Conservation (phyloP, 2,113 vertebrate species). For the Eupsittula cactorum region DNA sequence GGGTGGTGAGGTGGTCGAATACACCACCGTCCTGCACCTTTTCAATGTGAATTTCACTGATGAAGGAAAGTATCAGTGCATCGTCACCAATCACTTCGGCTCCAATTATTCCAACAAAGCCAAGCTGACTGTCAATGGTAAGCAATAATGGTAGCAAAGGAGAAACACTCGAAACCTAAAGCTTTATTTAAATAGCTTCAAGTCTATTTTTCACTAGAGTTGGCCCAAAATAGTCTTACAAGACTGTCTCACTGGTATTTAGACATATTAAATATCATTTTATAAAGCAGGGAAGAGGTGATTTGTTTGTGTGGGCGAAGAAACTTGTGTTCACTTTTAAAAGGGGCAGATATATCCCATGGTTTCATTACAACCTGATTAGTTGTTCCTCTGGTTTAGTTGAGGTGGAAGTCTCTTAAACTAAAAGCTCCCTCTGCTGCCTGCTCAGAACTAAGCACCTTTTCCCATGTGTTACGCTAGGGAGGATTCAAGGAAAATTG, state of each 20-base stretch:
- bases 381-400: background rate
- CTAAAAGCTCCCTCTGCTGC: constrained; percentile 52
- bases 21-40: constrained; percentile 78
- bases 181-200: background rate
- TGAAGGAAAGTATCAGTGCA: constrained; percentile 83
- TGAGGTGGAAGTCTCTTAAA: background rate
- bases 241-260: background rate
- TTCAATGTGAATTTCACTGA: constrained; percentile 84
- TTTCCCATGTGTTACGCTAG: background rate
- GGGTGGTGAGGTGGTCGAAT: constrained; percentile 73
- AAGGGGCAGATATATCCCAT: background rate
- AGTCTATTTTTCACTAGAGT: background rate
- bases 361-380: background rate
- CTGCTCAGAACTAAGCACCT: background rate
- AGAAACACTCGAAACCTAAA: background rate
- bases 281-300: background rate
- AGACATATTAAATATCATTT: background rate
- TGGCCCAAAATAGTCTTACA: background rate
- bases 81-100: constrained; percentile 83
- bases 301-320: background rate
- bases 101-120: constrained; percentile 85
- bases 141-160: background rate
- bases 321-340: background rate
- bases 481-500: background rate
- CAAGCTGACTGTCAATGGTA: constrained; percentile 84